These are phyloP conservation scores for Ditula angustiorana DNA, from an alignment of 2,888 invertebrate species.

Conservation along the genomic window DNA sequence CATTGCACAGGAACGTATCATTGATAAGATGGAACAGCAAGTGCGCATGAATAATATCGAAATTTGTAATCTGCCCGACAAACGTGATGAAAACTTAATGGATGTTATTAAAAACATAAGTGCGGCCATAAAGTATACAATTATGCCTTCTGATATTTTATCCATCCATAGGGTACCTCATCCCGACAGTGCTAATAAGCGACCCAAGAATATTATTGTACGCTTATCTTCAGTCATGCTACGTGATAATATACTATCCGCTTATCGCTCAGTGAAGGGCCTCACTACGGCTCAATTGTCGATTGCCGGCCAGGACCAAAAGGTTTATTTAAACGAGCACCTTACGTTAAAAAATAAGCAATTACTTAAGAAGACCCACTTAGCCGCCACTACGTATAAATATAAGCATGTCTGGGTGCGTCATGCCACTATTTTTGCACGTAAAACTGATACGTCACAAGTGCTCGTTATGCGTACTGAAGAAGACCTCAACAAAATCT, in stretches of 20 bases:
- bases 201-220: background rate
- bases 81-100: constrained; percentile 2
- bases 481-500: background rate
- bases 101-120: background rate
- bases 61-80: background rate
- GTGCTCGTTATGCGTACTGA: background rate
- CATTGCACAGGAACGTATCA: background rate
- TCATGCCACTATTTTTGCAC: background rate
- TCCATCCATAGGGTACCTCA: background rate
- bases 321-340: constrained; percentile 1
- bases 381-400: background rate
- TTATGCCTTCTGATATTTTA: background rate
- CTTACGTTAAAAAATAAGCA: constrained; percentile 3
- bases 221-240: background rate
- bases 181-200: background rate
- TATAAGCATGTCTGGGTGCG: background rate
- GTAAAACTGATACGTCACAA: background rate
- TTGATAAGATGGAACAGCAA: constrained; percentile 6
- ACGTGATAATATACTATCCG: background rate
- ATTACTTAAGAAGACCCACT: background rate
- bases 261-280: background rate
- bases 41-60: background rate
- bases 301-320: background rate
- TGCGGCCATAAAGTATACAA: background rate
- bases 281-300: background rate